phyloP scores from a whole-genome alignment of 2,113 vertebrate species.

The Corapipo altera region DNA sequence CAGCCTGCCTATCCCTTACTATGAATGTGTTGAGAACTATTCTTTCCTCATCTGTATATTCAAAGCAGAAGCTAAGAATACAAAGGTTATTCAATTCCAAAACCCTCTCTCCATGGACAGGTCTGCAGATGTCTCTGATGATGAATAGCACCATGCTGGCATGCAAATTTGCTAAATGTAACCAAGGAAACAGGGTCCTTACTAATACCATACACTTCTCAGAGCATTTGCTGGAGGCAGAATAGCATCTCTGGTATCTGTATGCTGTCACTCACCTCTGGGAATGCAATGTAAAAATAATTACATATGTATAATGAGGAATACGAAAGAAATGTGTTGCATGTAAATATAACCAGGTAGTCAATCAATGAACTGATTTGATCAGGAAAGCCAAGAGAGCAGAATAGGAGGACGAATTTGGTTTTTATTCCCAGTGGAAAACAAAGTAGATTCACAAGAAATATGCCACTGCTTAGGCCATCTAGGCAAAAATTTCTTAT shows the following conservation, averaged over 20 bases:
- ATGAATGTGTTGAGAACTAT: background rate
- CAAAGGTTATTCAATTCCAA: constrained; percentile 38
- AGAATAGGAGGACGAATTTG: background rate
- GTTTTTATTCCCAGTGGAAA: background rate
- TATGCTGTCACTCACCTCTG: background rate
- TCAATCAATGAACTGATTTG: background rate
- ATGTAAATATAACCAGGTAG: background rate
- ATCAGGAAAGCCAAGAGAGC: background rate
- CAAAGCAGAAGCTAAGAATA: constrained; percentile 5
- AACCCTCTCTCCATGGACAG: background rate
- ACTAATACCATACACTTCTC: constrained; percentile 6
- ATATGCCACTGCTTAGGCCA: background rate
- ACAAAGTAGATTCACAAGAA: background rate
- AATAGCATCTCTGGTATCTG: background rate
- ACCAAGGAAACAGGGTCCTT: constrained; percentile 46
- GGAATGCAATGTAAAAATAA: constrained; percentile 19
- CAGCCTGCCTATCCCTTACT: background rate
- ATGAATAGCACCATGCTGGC: constrained; percentile 10
- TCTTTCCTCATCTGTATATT: background rate
- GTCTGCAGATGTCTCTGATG: background rate
- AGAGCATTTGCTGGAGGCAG: constrained; percentile 13
- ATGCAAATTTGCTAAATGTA: constrained; percentile 57
- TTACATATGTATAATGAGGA: constrained; percentile 2
- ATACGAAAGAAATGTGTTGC: background rate
- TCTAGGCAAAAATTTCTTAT: background rate